Conservation (phyloP, 2,113 vertebrate genomes). For the Athene noctua region DNA sequence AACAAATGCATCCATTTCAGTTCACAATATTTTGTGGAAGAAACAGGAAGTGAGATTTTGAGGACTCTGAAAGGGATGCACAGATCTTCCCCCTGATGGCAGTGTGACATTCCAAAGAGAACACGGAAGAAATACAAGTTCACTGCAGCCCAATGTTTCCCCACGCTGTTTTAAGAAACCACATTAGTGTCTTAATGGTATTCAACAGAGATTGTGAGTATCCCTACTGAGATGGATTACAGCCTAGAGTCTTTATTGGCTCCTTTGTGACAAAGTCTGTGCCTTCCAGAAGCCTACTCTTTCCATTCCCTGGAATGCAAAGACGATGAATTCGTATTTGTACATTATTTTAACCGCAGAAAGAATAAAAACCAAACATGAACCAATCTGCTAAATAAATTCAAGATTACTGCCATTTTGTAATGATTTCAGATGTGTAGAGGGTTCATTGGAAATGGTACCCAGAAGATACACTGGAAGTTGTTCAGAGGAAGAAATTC, state of each 20-base stretch:
- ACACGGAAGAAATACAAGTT: neutral
- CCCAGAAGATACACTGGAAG: neutral
- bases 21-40: conserved; percentile 6
- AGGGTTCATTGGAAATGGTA: neutral
- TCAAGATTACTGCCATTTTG: neutral
- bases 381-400: neutral
- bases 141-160: conserved; percentile 4
- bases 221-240: neutral
- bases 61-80: conserved; percentile 37
- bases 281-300: conserved; percentile 49
- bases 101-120: conserved; percentile 8
- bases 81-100: neutral
- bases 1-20: neutral
- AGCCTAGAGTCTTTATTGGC: neutral
- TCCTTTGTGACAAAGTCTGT: conserved; percentile 14
- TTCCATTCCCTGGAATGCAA: conserved; percentile 41
- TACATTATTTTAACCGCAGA: conserved; percentile 1
- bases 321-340: neutral
- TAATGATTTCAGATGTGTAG: neutral
- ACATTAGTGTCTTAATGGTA: neutral
- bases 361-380: conserved; percentile 7
- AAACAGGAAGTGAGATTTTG: conserved; percentile 4
- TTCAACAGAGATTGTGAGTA: neutral
- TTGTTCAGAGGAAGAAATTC: neutral
- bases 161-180: conserved; percentile 17